Base-by-base conservation (phyloP, 2,797 vertebrate species). In the Epinephelus coioides region DNA sequence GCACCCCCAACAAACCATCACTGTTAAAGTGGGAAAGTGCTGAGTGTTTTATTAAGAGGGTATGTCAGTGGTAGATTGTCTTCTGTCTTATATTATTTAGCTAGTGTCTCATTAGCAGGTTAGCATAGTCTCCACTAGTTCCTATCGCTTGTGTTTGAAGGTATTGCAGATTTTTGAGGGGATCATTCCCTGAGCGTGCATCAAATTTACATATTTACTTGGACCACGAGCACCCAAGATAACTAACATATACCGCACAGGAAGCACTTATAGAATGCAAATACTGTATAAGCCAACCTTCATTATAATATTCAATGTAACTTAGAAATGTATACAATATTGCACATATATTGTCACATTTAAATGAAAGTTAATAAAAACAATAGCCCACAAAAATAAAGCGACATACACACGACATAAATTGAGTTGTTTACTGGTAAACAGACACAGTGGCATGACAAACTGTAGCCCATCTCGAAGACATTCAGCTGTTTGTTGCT, bases 181-280 rank as follows among this genome's bases (percentile, higher is more conserved):
- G 14, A 71, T 74, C 56, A 83, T 71, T 83, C 84, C 69, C 76
- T 56, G 30, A 50, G 65, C 10, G 5, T 65, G 49, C 66, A 77
- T 78, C 25, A 50, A n/a, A 89, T 80, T 83, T 73, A 54, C 86
- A 86, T 87, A 81, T 74, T 82, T 62, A 1, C 56, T 64, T 14
- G 46, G 40, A 65, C 34, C 25, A 27, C 34, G 8, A 12, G 30
- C 34, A 59, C 44, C 46, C 15, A 69, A 72, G 17, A 66, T 6
- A 53, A 61, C 38, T 40, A 70, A 62, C 18, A 23, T 46, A 47
- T 51, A 77, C 30, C 64, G 25, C 9, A 54, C 11, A 69, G n/a
- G 34, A 66, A 30, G 67, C 5, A 44, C 34, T 27, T 17, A 19
- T 40, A 72, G 59, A 72, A 70, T 74, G 44, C 27, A 38, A 77